Evolutionary conservation across 2,797 vertebrate genomes (phyloP).

Genomic region (Anguilla anguilla): DNA sequence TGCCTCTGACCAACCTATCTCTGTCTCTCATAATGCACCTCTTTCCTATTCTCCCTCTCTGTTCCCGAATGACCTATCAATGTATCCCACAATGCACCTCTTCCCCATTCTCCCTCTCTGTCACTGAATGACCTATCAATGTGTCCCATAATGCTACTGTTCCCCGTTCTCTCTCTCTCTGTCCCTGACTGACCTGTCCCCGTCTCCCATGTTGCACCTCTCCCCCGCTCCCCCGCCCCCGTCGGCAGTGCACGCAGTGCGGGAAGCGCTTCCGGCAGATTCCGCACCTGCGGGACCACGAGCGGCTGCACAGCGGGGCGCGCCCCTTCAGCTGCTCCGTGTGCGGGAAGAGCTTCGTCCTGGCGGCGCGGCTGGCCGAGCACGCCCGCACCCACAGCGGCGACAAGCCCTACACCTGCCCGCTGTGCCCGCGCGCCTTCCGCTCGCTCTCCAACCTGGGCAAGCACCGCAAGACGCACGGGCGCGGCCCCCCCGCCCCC

Average conservation of each 20-base stretch:
- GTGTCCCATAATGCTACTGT: not conserved
- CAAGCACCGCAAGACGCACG: conserved; percentile 47
- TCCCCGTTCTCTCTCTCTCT: not conserved
- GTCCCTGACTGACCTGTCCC: not conserved
- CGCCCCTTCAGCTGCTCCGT: conserved; percentile 70
- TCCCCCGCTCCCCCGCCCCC: not conserved
- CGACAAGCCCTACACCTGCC: conserved; percentile 67
- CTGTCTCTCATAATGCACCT: not conserved
- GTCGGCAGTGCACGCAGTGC: conserved; percentile 44
- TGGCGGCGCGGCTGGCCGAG: conserved; percentile 69
- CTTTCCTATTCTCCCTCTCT: not conserved
- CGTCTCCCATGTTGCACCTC: not conserved
- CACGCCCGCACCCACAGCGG: conserved; percentile 74
- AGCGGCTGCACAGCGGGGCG: conserved; percentile 60
- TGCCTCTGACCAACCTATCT: not conserved
- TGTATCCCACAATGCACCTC: not conserved
- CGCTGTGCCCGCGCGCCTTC: conserved; percentile 59
- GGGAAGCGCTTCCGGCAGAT: conserved; percentile 56
- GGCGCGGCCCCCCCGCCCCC: not conserved
- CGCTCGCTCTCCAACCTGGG: conserved; percentile 64
- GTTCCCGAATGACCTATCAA: not conserved
- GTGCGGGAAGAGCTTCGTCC: conserved; percentile 73
- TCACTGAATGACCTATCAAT: not conserved
- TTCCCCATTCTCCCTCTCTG: not conserved
- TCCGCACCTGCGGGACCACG: conserved; percentile 62